Base-by-base conservation (phyloP, 2,113 vertebrate species). In the Toxotes jaculatrix region DNA sequence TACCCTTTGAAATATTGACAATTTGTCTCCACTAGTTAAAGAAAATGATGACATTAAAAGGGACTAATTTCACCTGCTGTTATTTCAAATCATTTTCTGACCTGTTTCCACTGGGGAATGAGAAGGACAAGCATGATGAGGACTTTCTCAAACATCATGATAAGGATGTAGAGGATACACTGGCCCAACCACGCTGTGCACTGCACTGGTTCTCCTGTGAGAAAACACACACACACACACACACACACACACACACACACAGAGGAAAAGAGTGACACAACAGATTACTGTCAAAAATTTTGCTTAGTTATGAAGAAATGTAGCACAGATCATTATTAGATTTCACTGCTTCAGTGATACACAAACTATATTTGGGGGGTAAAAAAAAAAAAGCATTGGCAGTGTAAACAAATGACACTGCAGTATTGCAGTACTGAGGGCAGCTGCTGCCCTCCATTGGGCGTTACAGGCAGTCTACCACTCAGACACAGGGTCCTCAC, bases 41-140 rank as follows among this genome's bases (percentile, higher is more conserved):
- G 11, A 5, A 13, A 5, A 68, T 11, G 1, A 27, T 27, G 31
- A 23, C 9, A 59, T 34, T 0, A 32, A 61, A 7, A 5, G 7
- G 13, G 0, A 45, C 32, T 62, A 4, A 34, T n/a, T 59, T 27
- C 19, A 65, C 38, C 7, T 7, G 21, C 8, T 47, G 16, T 36
- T 12, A 43, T 32, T 47, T 63, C 21, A 65, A 65, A 23, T 21
- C 0, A 13, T 27, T 42, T 77, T 38, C 84, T 91, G 79, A 99
- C 98, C 98, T 99, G 95, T 92, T 98, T 99, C 96, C 98, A 99
- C 88, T 98, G 97, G 43, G 98, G 98, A 85, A 99, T 97, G 62
- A 99, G 97, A 31, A 99, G 96, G 63, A 99, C 96, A 84, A 99
- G 93, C 93, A 99, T 97, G 95, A 99, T 98, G 31, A 99, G 89